Conservation (phyloP, 2,113 vertebrate genomes). For the Gavialis gangeticus region DNA sequence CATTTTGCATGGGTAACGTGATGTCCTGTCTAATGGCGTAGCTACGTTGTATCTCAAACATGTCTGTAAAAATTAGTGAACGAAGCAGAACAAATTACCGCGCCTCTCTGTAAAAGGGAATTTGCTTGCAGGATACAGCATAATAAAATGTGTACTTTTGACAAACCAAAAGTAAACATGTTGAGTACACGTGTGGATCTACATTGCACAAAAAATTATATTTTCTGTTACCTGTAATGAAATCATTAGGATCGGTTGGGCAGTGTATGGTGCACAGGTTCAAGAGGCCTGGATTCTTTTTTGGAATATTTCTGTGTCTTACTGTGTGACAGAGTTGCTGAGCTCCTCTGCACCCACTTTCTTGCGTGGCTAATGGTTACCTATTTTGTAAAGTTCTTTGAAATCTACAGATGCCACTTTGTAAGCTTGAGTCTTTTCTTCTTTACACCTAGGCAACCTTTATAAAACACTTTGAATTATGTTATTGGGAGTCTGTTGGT, state of each 20-base stretch:
- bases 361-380: background rate
- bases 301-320: background rate
- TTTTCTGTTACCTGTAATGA: background rate
- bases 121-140: no score
- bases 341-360: background rate
- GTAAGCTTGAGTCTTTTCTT: background rate
- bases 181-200: no score
- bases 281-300: accelerated
- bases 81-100: background rate
- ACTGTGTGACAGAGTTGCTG: background rate
- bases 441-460: accelerated
- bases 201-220: background rate
- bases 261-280: background rate
- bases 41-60: background rate
- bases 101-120: background rate
- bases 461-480: background rate
- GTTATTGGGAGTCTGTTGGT: background rate
- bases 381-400: background rate
- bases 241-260: background rate
- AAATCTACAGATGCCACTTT: background rate
- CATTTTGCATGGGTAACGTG: accelerated
- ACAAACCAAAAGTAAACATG: no score
- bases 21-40: background rate
- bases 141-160: no score
- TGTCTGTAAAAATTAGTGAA: background rate